Base-by-base conservation (phyloP, 1,140 invertebrate species). In the Cydia strobilella region DNA sequence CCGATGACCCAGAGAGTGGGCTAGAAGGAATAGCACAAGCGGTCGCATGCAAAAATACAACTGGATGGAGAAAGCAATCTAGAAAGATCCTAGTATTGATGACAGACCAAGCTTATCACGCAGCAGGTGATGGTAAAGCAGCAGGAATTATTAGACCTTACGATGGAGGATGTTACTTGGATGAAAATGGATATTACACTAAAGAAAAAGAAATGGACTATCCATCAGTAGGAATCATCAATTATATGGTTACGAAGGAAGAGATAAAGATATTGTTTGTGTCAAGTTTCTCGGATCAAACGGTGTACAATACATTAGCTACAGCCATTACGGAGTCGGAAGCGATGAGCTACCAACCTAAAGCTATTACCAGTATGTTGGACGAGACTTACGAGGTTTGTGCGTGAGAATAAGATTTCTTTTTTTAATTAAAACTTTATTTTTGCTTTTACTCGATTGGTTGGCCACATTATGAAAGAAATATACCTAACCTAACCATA, bases 191-290 rank as follows among this genome's bases (percentile, higher is more conserved):
- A 42, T 69, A 18, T 18, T 69, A 69, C 27, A 35, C 25, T 35
- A 69, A 35, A 35, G 65, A 69, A 18, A 69, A 69, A 12, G 65
- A 69, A 7, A 69, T 69, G 65, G 65, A 69, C 6, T 69, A 69
- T 20, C 65, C 65, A 2, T 69, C 65, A n/a, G 31, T 69, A 35
- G 35, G 65, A 20, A 31, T 35, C 1, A 69, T 69, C 1, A 69
- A 35, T 10, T 35, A 69, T 1, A 18, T 69, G 65, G 65, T 39
- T 9, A 35, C 65, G 25, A 35, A 69, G 9, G 65, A 69, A 69
- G 27, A 69, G 65, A 69, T 69, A 18, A 69, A 31, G n/a, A 69
- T 69, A 39, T 6, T 69, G 7, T 39, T 69, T 35, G 27, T 69
- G 9, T 69, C 65, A 2, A 20, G 31, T 18, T 35, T 18, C n/a